Percentiles rank a stretch among this genome's conserved stretches.
phyloP scores from a whole-genome alignment of 2,888 invertebrate species.

The Augiades crinisus region DNA sequence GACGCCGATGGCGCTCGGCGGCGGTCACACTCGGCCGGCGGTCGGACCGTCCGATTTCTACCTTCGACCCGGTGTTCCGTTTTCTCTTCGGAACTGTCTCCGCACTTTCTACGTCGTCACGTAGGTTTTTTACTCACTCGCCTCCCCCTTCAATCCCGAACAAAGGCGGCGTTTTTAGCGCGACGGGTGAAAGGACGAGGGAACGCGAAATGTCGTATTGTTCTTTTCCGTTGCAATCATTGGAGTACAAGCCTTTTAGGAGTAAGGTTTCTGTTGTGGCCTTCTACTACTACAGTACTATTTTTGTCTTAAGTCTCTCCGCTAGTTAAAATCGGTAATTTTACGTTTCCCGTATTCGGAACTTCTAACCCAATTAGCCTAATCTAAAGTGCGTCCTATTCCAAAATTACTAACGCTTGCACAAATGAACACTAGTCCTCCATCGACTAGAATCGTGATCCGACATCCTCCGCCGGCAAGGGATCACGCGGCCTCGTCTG shows the following conservation, averaged over 20 bases:
- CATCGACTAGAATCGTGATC: too few species aligned
- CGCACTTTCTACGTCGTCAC: background rate
- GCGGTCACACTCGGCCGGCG: background rate
- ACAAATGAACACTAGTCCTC: too few species aligned
- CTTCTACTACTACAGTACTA: too few species aligned
- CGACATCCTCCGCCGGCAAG: too few species aligned
- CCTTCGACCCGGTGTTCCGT: constrained; percentile 7
- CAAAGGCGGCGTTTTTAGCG: background rate
- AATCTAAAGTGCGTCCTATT: too few species aligned
- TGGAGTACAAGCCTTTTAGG: background rate
- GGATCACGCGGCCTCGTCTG: too few species aligned
- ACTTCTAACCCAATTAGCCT: too few species aligned
- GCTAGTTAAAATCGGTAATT: too few species aligned
- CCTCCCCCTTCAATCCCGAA: background rate
- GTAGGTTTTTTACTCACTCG: background rate
- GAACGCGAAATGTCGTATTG: background rate
- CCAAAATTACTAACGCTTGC: too few species aligned
- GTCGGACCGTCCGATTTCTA: constrained; percentile 33
- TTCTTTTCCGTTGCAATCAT: background rate
- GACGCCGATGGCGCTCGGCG: constrained; percentile 3
- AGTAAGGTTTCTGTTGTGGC: too few species aligned
- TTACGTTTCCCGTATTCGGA: too few species aligned
- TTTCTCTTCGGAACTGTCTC: constrained; percentile 22
- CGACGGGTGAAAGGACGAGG: background rate
- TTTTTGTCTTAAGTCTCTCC: too few species aligned